Base-by-base conservation (phyloP, 23 tunicate genomes). In the Botrylloides violaceus region DNA sequence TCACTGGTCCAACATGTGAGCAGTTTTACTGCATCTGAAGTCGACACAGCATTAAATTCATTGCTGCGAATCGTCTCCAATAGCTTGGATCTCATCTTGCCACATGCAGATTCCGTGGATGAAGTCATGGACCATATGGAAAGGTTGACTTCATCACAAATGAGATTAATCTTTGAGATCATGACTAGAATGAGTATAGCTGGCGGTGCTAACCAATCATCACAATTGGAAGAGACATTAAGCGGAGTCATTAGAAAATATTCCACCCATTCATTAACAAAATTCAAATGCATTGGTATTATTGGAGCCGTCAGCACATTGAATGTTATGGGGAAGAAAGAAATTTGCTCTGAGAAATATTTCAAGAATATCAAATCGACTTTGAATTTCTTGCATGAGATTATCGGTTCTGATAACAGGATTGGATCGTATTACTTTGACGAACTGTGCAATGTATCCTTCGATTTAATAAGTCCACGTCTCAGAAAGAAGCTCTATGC, bases 121-220 rank as follows among this genome's bases (percentile, higher is more conserved):
- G 90, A 79, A 38, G 71, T 88, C 1, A 58, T 80, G 37, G 80
- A 83, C 47, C 83, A 71, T 59, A 68, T 90, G 84, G 97, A 83
- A 5, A 19, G 38, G 22, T 77, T 90, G 90, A 72, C 77, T 15
- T 61, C 78, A 1, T 27, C 68, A 7, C 97, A 83, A 70, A 85
- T 88, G 21, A n/a, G 71, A 5, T 49, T 61, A 18, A 37, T 59
- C 4, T 87, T 79, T 48, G 62, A 33, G 7, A 43, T 87, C 29
- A 37, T 87, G 19, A 79, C 79, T 71, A 34, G 32, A 2, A 49
- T 87, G 32, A 82, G 86, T 4, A 79, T 64, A 57, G 36, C 70
- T 48, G 59, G 76, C 7, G 32, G 33, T 7, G 25, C 56, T 4
- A 20, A 70, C 36, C 64, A 47, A 12, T 72, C 84, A 32, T 65